Conservation (phyloP, 2,888 invertebrate genomes). For the Electrophaes corylata region DNA sequence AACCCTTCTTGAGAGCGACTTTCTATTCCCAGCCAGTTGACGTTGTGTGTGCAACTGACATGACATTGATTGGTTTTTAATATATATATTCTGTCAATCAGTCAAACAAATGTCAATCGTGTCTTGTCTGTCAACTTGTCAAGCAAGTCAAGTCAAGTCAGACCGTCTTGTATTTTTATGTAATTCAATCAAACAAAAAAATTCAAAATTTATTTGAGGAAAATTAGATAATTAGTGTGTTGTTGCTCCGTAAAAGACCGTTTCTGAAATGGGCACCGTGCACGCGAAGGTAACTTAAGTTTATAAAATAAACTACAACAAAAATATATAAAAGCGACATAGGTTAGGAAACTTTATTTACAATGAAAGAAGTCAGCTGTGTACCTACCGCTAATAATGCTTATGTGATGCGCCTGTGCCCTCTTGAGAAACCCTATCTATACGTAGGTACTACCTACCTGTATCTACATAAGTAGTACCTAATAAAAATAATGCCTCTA, state of each 20-base stretch:
- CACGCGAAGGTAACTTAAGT: slow-evolving; percentile 68
- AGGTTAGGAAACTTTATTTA: slow-evolving; percentile 7
- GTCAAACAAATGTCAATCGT: slow-evolving; percentile 14
- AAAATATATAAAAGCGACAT: background rate
- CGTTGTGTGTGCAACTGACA: too few relatives aligned
- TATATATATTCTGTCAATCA: background rate
- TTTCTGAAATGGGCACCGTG: slow-evolving; percentile 66
- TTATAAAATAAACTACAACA: background rate
- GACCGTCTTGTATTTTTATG: slow-evolving; percentile 50
- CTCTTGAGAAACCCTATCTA: too few relatives aligned
- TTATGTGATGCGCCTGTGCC: too few relatives aligned
- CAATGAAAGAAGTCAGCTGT: background rate
- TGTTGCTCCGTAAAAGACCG: slow-evolving; percentile 27
- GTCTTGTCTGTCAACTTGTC: too few relatives aligned
- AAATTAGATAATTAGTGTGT: slow-evolving; percentile 19
- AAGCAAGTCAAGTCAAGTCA: too few relatives aligned
- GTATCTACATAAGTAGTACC: too few relatives aligned
- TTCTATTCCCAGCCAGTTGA: too few relatives aligned
- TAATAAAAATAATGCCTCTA: too few relatives aligned
- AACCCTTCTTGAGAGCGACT: too few relatives aligned
- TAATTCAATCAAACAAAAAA: slow-evolving; percentile 58
- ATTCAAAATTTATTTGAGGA: slow-evolving; percentile 48
- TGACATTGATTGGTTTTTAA: too few relatives aligned
- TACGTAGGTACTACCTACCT: too few relatives aligned
- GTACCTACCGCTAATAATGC: background rate